phyloP scores from a whole-genome alignment of 2,113 vertebrate genomes.

The Numenius arquata region DNA sequence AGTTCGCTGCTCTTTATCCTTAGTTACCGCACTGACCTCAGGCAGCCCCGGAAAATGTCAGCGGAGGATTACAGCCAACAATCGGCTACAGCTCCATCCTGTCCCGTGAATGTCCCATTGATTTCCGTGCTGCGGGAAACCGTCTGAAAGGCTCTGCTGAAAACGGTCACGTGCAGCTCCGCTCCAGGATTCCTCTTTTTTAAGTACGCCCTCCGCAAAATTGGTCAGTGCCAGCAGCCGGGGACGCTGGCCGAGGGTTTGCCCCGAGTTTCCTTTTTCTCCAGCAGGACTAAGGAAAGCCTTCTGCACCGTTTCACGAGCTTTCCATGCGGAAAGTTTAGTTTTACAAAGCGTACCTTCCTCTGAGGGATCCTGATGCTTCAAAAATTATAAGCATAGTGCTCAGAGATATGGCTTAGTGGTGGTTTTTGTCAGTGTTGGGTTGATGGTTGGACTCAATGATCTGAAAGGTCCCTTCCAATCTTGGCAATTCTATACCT shows the following conservation, averaged over 20 bases:
- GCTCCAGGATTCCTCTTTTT: not conserved
- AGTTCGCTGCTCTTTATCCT: slow-evolving; percentile 12
- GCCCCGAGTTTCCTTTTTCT: not conserved
- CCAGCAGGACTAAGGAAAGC: not conserved
- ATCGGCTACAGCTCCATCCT: slow-evolving; percentile 38
- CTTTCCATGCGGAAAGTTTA: not conserved
- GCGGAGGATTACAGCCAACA: slow-evolving; percentile 6
- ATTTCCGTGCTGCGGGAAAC: not conserved
- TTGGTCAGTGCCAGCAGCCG: not conserved
- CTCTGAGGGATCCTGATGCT: not conserved
- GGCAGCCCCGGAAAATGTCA: slow-evolving; percentile 12
- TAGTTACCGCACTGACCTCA: not conserved
- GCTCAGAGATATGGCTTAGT: too few species aligned
- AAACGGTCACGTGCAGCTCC: not conserved
- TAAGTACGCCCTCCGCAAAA: not conserved
- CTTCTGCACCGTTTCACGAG: not conserved
- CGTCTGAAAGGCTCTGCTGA: slow-evolving; percentile 22
- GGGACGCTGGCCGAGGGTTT: not conserved
- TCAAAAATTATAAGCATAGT: not conserved
- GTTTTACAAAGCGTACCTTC: not conserved
- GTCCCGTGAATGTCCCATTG: slow-evolving; percentile 34
- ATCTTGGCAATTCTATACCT: too few species aligned
- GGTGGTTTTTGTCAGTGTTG: too few species aligned
- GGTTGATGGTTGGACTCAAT: too few species aligned
- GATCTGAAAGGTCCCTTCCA: too few species aligned